phyloP scores from a whole-genome alignment of 2,888 invertebrate species.

The Callimorpha dominula region DNA sequence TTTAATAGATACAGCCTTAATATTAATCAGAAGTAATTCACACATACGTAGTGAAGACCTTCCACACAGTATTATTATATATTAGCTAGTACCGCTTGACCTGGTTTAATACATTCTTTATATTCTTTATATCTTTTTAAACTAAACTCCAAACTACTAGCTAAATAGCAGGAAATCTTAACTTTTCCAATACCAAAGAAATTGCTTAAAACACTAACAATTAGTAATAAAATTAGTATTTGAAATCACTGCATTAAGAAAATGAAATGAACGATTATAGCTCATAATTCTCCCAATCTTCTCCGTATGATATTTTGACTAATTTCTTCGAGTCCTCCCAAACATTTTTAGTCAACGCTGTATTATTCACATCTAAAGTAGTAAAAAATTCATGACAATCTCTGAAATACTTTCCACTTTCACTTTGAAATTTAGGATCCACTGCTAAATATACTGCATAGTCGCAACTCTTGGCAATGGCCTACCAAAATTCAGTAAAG shows the following conservation, averaged over 20 bases:
- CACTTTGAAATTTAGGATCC: constrained; percentile 61
- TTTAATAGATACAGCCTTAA: too few species aligned
- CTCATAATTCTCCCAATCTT: constrained; percentile 68
- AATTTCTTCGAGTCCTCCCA: constrained; percentile 70
- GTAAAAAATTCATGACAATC: constrained; percentile 73
- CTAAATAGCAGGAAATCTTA: too few species aligned
- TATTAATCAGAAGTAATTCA: too few species aligned
- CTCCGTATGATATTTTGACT: constrained; percentile 59
- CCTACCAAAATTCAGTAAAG: constrained; percentile 60
- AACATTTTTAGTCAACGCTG: constrained; percentile 54
- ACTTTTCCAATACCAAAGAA: background rate
- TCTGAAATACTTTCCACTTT: constrained; percentile 72
- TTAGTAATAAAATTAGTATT: too few species aligned
- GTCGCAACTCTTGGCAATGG: constrained; percentile 64
- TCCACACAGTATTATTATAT: too few species aligned
- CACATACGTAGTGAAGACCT: too few species aligned
- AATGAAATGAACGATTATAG: too few species aligned
- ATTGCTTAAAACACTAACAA: background rate
- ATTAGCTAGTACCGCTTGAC: too few species aligned
- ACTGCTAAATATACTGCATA: constrained; percentile 69
- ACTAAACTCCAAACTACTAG: too few species aligned
- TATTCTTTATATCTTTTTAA: too few species aligned
- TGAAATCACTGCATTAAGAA: too few species aligned
- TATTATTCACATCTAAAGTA: constrained; percentile 75
- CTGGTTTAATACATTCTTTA: too few species aligned